Conservation (phyloP, 2,797 vertebrate species). For the Pangasius mekongensis region DNA sequence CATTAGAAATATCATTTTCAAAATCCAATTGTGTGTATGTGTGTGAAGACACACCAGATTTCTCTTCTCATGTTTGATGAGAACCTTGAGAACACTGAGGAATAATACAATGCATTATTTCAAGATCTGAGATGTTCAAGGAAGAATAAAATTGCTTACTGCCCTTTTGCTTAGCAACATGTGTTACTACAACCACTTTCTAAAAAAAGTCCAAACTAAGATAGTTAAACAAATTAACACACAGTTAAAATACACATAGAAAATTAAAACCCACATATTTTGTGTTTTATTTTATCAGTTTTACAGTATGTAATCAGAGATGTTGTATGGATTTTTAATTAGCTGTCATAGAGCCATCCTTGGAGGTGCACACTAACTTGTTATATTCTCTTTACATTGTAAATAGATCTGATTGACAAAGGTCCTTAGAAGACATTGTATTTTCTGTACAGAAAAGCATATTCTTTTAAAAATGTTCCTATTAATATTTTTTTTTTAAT, state of each 20-base stretch:
- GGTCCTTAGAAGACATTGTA: background rate
- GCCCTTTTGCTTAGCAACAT: background rate
- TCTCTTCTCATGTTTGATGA: background rate
- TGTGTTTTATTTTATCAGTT: background rate
- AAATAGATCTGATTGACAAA: background rate
- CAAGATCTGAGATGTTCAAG: background rate
- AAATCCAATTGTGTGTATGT: constrained; percentile 13
- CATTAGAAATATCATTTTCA: constrained; percentile 9
- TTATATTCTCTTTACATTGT: background rate
- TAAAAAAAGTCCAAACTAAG: background rate
- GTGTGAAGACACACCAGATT: background rate
- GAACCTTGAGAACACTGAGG: background rate
- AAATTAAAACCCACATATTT: background rate
- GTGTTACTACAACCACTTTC: background rate
- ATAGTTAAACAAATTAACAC: background rate
- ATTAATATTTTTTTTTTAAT: background rate
- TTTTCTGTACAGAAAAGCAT: background rate
- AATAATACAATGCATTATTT: background rate
- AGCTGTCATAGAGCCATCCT: background rate
- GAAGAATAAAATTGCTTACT: background rate
- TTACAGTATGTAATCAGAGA: background rate
- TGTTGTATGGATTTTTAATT: background rate
- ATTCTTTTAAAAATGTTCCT: background rate
- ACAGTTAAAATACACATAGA: background rate
- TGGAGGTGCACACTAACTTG: background rate